A percentile compares a stretch with the other conserved stretches of the same genome.
Conservation (phyloP, 2,113 vertebrate genomes). For the Mugil cephalus region DNA sequence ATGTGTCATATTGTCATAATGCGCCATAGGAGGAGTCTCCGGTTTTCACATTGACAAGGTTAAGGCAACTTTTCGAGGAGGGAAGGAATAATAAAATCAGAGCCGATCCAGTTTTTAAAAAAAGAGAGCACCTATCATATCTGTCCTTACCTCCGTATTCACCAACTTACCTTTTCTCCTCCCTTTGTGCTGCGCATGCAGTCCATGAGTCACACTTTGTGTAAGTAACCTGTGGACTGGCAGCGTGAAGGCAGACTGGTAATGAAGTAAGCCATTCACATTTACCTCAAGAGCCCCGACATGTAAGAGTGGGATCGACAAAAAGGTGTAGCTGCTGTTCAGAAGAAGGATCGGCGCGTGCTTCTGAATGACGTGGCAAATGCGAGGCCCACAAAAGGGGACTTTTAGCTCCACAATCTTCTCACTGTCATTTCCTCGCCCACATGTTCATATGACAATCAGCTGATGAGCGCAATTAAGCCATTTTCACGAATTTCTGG, state of each 20-base stretch:
- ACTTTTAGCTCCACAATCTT: slow-evolving; percentile 5
- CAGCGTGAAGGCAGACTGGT: slow-evolving; percentile 49
- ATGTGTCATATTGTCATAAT: slow-evolving; percentile 49
- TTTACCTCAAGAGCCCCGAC: slow-evolving; percentile 31
- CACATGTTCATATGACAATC: slow-evolving; percentile 30
- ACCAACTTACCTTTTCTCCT: slow-evolving; percentile 1
- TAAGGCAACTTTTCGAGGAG: slow-evolving; percentile 36
- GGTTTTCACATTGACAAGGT: slow-evolving; percentile 46
- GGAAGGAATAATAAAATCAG: not conserved
- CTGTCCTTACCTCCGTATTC: not conserved
- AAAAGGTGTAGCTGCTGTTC: slow-evolving; percentile 5
- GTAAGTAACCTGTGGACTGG: slow-evolving; percentile 41
- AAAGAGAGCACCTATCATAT: not conserved
- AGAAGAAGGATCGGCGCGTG: slow-evolving; percentile 7
- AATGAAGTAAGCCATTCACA: slow-evolving; percentile 51
- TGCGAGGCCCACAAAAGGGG: slow-evolving; percentile 31
- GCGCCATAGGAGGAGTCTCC: slow-evolving; percentile 26
- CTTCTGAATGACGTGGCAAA: slow-evolving; percentile 34
- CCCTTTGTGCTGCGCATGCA: slow-evolving; percentile 31
- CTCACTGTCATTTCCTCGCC: slow-evolving; percentile 37
- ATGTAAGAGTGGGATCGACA: slow-evolving; percentile 17
- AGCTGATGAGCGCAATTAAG: slow-evolving; percentile 38
- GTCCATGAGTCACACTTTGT: slow-evolving; percentile 57
- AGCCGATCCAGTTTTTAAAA: not conserved
- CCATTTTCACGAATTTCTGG: slow-evolving; percentile 21